Base-by-base conservation (phyloP, 2,888 invertebrate species). In the Octonoba sinensis region DNA sequence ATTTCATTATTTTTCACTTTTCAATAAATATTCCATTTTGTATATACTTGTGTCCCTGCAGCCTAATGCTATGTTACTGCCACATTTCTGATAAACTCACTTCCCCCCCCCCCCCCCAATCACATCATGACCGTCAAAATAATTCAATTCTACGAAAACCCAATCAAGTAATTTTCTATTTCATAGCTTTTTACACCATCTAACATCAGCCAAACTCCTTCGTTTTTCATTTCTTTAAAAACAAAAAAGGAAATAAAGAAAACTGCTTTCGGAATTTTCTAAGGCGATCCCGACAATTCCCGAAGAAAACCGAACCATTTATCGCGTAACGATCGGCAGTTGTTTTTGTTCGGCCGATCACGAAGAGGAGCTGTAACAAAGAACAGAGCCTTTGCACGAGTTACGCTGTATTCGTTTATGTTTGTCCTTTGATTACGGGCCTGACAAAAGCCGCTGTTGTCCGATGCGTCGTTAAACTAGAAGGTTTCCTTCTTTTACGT, bases 391-490 rank as follows among this genome's bases (percentile, higher is more conserved):
- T 67, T 56, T 67, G 67, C 54, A 27, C 27, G 44, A 36, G 49
- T 44, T 20, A 57, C 22, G 20, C 57, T 11, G 70, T 16, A 36
- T 70, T 49, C 70, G 47, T 59, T 59, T 59, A 57, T 70, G 46
- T 70, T 59, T 70, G 60, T 51, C 62, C 72, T 72, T 72, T 72
- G 51, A 62, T 62, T 70, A n/a, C 13, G 22, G 18, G 18, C 36
- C 59, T 62, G 56, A 69, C 67, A 81, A 73, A 56, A 15, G 13
- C 16, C 69, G 60, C 69, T 69, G 79, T 73, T 60, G 56, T 62
- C 36, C 51, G n/a, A 75, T 47, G 36, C 56, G 66, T 74, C 74
- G 54, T 64, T 69, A 72, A 72, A 65, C 49, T 47, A n/a, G 20
- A 47, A 69, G 47, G 60, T 22, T 62, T 44, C 36, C 72, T 18